These are phyloP conservation scores for Mylabris sibirica DNA, from an alignment of 2,888 invertebrate genomes.

Conservation along the genomic window DNA sequence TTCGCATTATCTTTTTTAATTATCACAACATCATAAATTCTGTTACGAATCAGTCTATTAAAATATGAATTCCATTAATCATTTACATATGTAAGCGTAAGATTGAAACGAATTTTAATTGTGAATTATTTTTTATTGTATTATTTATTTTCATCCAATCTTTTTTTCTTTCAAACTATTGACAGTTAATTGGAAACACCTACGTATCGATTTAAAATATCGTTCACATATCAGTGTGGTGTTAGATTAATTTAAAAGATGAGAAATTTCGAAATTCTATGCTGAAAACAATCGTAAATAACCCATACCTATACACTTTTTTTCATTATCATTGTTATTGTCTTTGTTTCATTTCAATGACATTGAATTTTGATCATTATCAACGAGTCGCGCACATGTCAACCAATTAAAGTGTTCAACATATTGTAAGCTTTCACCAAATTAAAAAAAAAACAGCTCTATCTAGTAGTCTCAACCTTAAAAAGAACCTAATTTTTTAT, in stretches of 20 bases:
- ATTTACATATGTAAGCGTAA: neutral
- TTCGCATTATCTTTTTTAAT: constrained; percentile 7
- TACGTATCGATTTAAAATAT: neutral
- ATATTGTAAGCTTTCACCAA: constrained; percentile 3
- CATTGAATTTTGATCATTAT: constrained; percentile 5
- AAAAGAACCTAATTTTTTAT: neutral
- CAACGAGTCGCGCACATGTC: constrained; percentile 1
- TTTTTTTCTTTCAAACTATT: neutral
- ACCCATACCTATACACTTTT: neutral
- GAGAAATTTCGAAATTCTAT: neutral
- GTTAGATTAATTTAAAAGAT: neutral
- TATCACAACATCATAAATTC: constrained; percentile 9
- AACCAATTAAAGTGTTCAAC: constrained; percentile 1
- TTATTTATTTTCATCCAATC: neutral
- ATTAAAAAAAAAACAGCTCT: neutral
- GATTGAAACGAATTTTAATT: constrained; percentile 6
- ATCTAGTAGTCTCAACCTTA: neutral
- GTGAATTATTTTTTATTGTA: neutral
- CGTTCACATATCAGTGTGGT: neutral
- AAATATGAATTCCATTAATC: constrained; percentile 7
- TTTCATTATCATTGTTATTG: neutral
- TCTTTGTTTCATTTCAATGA: neutral
- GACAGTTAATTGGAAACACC: constrained; percentile 8
- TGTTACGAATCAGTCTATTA: neutral
- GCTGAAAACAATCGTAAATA: neutral